Evolutionary conservation across 2,797 vertebrate species (phyloP).

Genomic region (Peromyscus eremicus): DNA sequence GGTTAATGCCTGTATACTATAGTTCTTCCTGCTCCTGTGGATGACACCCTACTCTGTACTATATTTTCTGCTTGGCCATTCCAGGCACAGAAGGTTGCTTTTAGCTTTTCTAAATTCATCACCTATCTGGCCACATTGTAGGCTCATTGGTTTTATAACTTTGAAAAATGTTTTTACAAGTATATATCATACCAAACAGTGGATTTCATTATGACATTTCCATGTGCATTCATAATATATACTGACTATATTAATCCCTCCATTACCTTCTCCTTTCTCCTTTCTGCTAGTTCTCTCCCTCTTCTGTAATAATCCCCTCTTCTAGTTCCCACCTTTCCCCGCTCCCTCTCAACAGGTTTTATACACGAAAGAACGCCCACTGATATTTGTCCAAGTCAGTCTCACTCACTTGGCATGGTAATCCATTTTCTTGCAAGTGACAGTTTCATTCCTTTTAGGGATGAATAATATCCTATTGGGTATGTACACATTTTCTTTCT

Average conservation of each 20-base stretch:
- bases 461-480: not conserved
- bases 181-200: not conserved
- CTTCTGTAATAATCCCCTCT: not conserved
- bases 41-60: not conserved
- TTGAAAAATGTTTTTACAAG: not conserved
- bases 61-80: not conserved
- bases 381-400: not conserved
- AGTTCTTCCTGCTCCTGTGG: not conserved
- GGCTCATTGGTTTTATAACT: not conserved
- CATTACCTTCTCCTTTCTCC: not conserved
- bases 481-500: not conserved
- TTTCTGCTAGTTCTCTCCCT: not conserved
- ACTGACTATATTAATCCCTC: not conserved
- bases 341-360: too few species aligned
- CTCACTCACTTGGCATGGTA: too few species aligned
- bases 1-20: not conserved
- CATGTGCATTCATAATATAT: not conserved
- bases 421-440: not conserved
- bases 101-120: not conserved
- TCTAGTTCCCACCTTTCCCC: not conserved
- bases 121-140: not conserved
- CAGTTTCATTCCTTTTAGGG: not conserved
- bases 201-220: not conserved
- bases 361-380: not conserved
- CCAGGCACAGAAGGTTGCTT: not conserved